Base-by-base conservation (phyloP, 2,113 vertebrate species). In the Melanocharis versteri region DNA sequence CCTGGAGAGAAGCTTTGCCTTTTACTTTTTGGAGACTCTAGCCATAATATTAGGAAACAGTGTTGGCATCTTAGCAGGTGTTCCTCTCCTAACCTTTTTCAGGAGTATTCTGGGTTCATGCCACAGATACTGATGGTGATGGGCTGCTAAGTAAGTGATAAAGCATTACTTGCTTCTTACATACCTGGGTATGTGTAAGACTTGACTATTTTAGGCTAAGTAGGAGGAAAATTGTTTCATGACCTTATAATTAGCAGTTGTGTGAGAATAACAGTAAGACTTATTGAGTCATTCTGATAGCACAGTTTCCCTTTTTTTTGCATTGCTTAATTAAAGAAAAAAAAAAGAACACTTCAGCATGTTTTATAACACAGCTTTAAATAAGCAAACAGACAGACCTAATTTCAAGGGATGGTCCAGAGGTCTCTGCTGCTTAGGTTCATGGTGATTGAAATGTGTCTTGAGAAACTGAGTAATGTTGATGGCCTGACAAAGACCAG, bases 201-300 rank as follows among this genome's bases (percentile, higher is more conserved):
- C 50, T 90, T 70, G 35, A 79, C 56, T 94, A 48, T 95, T 95
- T 93, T 91, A 94, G 33, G 66, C 48, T 73, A 54, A 95, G 69
- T 81, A 45, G 77, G 75, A 85, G 83, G 37, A 86, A 69, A 85
- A 90, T 56, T 11, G 26, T 81, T 96, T 94, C 92, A 91, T 93
- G 90, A 87, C 89, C 61, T 88, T 89, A 64, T 79, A 95, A 91
- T 93, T 94, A 93, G 56, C 56, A 83, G 39, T 78, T 65, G 27
- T 60, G 45, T 93, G 71, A 91, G 89, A 83, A 81, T 68, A 95
- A 69, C 44, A 57, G 35, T 14, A 62, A 92, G 86, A 66, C 50
- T 85, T 94, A 80, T 17, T 87, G 87, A 92, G 62, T 92, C 5
- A 66, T 89, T 97, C 53, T 94, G 80, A 65, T 83, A 94, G 81